phyloP scores from a whole-genome alignment of 2,888 invertebrate species.

The Nemotelus pantherinus region DNA sequence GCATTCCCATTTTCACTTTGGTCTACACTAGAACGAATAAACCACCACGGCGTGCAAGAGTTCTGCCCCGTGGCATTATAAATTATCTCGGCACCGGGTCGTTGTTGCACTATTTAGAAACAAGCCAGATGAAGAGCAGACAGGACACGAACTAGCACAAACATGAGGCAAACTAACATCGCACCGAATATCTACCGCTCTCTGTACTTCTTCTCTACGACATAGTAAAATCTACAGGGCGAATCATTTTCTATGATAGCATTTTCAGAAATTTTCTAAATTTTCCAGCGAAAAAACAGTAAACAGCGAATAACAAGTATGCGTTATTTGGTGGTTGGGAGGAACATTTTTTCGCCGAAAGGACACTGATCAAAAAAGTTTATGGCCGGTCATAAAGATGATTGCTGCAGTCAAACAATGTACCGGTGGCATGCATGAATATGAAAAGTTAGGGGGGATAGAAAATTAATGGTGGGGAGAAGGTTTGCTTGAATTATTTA shows the following conservation, averaged over 20 bases:
- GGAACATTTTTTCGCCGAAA: not conserved
- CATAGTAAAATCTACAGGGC: too few relatives aligned
- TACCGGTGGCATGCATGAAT: too few relatives aligned
- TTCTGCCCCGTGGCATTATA: constrained; percentile 14
- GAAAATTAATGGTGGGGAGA: too few relatives aligned
- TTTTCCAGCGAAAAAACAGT: not conserved
- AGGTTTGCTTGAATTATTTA: too few relatives aligned
- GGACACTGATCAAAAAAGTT: constrained; percentile 10
- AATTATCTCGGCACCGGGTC: constrained; percentile 21
- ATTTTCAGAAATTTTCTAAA: not conserved
- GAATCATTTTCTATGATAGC: not conserved
- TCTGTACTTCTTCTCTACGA: too few relatives aligned
- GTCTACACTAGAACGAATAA: not conserved
- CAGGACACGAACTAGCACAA: not conserved
- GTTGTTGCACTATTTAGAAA: constrained; percentile 2
- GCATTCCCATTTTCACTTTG: constrained; percentile 10
- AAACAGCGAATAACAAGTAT: constrained; percentile 4
- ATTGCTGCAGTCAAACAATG: not conserved
- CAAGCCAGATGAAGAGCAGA: not conserved
- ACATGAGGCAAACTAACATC: not conserved
- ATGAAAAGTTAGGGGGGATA: too few relatives aligned
- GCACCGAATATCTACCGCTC: not conserved
- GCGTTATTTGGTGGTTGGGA: not conserved
- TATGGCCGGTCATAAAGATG: constrained; percentile 9
- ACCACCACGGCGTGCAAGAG: not conserved